phyloP scores from a whole-genome alignment of 2,797 vertebrate species.

The Galagoides demidoff region DNA sequence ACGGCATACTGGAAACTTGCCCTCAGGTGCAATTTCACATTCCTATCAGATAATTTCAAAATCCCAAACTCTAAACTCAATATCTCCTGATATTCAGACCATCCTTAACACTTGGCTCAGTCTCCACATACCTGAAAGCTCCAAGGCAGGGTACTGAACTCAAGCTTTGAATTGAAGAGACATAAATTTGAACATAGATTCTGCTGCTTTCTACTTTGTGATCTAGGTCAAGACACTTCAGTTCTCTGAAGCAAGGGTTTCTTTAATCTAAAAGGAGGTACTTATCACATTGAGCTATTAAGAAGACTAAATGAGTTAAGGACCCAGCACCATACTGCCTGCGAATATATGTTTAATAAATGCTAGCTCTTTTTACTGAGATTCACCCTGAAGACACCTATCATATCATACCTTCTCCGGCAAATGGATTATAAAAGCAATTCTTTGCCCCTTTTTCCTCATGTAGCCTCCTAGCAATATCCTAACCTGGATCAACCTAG shows the following conservation, averaged over 20 bases:
- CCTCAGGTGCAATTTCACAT: neutral
- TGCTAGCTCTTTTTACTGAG: neutral
- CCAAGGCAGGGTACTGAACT: neutral
- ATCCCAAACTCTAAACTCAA: neutral
- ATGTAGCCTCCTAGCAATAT: neutral
- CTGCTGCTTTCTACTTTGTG: neutral
- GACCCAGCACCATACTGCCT: neutral
- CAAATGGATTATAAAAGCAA: neutral
- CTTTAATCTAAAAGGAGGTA: neutral
- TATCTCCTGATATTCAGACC: neutral
- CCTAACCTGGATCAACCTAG: neutral
- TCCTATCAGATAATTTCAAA: neutral
- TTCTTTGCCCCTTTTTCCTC: neutral
- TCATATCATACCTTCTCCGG: neutral
- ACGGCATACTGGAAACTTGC: neutral
- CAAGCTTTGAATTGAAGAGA: neutral
- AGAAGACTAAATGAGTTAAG: neutral
- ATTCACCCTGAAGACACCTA: neutral
- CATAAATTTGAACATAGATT: neutral
- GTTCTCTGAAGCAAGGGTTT: neutral
- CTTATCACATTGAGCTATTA: neutral
- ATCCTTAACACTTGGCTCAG: neutral
- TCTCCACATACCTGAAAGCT: neutral
- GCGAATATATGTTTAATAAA: neutral
- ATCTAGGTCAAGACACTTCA: neutral